These are phyloP conservation scores for Syrrhaptes paradoxus DNA, from an alignment of 2,113 vertebrate genomes.

Conservation along the genomic window DNA sequence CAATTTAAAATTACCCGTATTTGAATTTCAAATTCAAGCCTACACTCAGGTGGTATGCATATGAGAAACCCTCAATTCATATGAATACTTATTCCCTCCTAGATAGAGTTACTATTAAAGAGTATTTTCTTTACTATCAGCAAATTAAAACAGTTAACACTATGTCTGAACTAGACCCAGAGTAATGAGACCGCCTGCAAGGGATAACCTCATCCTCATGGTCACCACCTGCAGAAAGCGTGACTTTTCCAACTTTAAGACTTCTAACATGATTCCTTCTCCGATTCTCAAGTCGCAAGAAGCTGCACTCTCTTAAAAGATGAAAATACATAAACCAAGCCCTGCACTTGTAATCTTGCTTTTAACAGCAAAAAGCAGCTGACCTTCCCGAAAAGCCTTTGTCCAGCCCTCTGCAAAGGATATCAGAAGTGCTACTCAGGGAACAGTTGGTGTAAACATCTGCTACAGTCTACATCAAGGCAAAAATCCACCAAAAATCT, in stretches of 20 bases:
- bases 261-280: background rate
- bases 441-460: background rate
- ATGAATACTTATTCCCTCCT: background rate
- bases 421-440: background rate
- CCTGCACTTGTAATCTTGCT: background rate
- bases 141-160: background rate
- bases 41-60: background rate
- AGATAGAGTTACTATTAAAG: background rate
- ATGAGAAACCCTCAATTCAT: background rate
- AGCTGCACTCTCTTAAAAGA: background rate
- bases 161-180: background rate
- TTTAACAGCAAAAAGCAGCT: conserved; percentile 14
- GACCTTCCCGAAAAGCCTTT: conserved; percentile 23
- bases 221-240: background rate
- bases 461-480: background rate
- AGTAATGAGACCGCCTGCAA: background rate
- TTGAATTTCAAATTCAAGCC: background rate
- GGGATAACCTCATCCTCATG: background rate
- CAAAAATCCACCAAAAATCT: background rate
- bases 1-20: background rate
- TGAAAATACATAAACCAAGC: background rate
- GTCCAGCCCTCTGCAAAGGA: background rate
- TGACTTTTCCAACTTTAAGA: background rate
- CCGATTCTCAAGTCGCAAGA: background rate
- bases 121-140: background rate